Evolutionary conservation across 2,888 invertebrate genomes (phyloP).

Genomic region (Mythimna pallens): DNA sequence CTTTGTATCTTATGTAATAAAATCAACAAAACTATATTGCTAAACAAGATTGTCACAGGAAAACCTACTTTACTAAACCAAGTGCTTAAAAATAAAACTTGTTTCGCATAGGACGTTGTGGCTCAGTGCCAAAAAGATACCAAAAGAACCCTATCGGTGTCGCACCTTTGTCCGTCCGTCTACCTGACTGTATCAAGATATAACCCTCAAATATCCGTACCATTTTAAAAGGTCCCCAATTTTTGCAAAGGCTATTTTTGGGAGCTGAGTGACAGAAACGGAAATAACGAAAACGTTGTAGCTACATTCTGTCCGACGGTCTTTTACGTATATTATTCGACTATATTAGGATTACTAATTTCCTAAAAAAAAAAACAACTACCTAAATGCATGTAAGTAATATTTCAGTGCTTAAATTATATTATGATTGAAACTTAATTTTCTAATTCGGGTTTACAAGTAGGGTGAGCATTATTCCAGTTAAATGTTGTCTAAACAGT

Average conservation of each 20-base stretch:
- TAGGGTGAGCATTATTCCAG: no score
- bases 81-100: constrained; percentile 1
- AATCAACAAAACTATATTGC: not conserved
- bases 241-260: constrained; percentile 25
- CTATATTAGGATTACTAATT: no score
- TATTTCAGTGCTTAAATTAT: no score
- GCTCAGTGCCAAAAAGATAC: constrained; percentile 19
- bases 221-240: constrained; percentile 24
- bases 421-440: no score
- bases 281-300: constrained; percentile 16
- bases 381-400: no score
- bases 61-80: not conserved
- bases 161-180: constrained; percentile 34
- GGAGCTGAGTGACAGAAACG: constrained; percentile 1
- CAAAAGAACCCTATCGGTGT: not conserved
- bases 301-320: not conserved
- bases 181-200: constrained; percentile 28
- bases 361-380: no score
- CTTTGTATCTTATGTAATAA: not conserved
- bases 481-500: no score
- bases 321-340: no score
- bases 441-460: no score
- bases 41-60: not conserved
- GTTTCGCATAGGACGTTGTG: not conserved
- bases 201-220: constrained; percentile 12